These are phyloP conservation scores for Anthonomus grandis DNA, from an alignment of 1,140 invertebrate genomes.

Conservation along the genomic window DNA sequence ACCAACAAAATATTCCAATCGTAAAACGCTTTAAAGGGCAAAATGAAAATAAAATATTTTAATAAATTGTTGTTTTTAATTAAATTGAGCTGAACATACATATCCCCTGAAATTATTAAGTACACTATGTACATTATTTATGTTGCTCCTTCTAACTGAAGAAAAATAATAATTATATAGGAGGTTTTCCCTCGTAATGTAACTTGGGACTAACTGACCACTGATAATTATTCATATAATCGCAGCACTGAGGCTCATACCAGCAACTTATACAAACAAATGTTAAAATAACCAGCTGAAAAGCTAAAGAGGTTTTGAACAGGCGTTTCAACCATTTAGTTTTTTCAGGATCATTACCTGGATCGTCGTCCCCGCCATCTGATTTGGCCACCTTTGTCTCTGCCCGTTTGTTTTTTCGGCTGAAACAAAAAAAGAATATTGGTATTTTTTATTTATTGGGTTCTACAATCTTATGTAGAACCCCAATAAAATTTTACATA, in stretches of 20 bases:
- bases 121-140: background rate
- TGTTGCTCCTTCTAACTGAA: background rate
- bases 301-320: conserved; percentile 70
- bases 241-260: conserved; percentile 80
- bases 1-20: too few relatives aligned
- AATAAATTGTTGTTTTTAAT: too few relatives aligned
- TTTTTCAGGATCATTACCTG: conserved; percentile 48
- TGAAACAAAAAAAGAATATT: conserved; percentile 31
- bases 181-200: conserved; percentile 79
- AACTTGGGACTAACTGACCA: conserved; percentile 80
- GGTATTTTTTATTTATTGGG: too few relatives aligned
- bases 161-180: conserved; percentile 44
- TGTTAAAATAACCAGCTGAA: conserved; percentile 78
- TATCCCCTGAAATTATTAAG: too few relatives aligned
- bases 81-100: too few relatives aligned
- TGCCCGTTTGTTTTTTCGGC: conserved; percentile 21
- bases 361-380: conserved; percentile 50
- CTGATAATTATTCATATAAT: conserved; percentile 77
- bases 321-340: conserved; percentile 72
- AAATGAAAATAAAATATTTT: too few relatives aligned
- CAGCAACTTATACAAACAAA: conserved; percentile 78
- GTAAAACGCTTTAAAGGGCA: too few relatives aligned
- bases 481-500: too few relatives aligned
- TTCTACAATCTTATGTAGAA: too few relatives aligned
- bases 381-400: conserved; percentile 13